Conservation (phyloP, 2,113 vertebrate species). For the Neodontobutis hainanensis region DNA sequence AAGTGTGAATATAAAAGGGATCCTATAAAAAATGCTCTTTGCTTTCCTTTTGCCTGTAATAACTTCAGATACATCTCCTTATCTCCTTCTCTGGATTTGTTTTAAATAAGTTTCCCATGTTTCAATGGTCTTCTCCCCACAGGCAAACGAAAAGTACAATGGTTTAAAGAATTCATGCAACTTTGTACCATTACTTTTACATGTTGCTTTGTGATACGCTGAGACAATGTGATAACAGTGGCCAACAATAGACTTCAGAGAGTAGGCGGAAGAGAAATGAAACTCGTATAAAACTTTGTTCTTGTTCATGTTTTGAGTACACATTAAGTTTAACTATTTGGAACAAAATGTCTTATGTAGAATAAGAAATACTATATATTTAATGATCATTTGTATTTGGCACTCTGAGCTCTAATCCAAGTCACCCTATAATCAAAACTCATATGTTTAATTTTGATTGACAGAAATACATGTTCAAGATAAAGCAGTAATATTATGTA, state of each 20-base stretch:
- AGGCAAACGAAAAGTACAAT: slow-evolving; percentile 15
- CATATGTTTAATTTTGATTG: too few relatives aligned
- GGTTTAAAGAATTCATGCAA: slow-evolving; percentile 13
- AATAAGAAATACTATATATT: too few relatives aligned
- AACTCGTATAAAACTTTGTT: slow-evolving; percentile 1
- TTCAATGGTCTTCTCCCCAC: slow-evolving; percentile 10
- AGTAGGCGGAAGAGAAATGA: slow-evolving; percentile 19
- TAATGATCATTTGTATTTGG: too few relatives aligned
- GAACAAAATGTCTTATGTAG: too few relatives aligned
- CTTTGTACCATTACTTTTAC: neutral
- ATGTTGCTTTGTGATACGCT: slow-evolving; percentile 30
- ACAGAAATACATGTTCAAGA: too few relatives aligned
- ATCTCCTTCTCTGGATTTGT: neutral
- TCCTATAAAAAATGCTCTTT: neutral
- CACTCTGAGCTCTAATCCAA: too few relatives aligned
- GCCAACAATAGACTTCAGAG: slow-evolving; percentile 33
- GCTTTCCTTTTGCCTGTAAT: neutral
- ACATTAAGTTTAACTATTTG: too few relatives aligned
- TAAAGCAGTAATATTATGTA: too few relatives aligned
- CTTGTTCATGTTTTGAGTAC: too few relatives aligned
- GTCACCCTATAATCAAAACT: too few relatives aligned
- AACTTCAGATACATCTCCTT: slow-evolving; percentile 18
- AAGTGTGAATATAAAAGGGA: slow-evolving; percentile 3
- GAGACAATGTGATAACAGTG: slow-evolving; percentile 39
- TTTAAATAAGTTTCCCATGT: slow-evolving; percentile 12